phyloP scores from a whole-genome alignment of 2,113 vertebrate species.

The Azemiops feae region DNA sequence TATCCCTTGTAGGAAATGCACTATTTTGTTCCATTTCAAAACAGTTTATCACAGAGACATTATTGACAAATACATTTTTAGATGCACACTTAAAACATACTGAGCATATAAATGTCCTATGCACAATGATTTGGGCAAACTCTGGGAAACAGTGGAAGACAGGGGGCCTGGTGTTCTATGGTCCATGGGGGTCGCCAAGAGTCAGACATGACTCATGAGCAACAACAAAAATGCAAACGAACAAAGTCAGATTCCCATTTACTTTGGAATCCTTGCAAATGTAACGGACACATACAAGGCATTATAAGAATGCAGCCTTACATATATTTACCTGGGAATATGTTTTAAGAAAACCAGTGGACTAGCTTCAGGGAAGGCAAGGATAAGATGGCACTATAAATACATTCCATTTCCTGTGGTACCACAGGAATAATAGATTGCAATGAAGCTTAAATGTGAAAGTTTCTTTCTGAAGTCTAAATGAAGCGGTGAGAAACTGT shows the following conservation, averaged over 20 bases:
- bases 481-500: background rate
- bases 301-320: background rate
- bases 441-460: constrained; percentile 22
- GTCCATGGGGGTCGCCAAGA: background rate
- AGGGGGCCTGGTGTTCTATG: background rate
- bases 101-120: background rate
- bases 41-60: background rate
- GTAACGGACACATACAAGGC: background rate
- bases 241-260: background rate
- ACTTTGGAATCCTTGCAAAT: background rate
- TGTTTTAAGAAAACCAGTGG: background rate
- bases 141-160: background rate
- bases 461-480: constrained; percentile 26
- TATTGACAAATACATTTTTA: background rate
- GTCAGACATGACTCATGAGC: background rate
- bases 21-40: background rate
- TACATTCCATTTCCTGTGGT: background rate
- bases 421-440: background rate
- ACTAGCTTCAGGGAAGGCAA: background rate
- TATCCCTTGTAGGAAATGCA: background rate
- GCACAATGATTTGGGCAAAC: background rate
- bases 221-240: background rate
- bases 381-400: background rate
- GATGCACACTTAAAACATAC: background rate
- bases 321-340: background rate